Conservation (phyloP, 2,113 vertebrate genomes). For the Spilogale gracilis region DNA sequence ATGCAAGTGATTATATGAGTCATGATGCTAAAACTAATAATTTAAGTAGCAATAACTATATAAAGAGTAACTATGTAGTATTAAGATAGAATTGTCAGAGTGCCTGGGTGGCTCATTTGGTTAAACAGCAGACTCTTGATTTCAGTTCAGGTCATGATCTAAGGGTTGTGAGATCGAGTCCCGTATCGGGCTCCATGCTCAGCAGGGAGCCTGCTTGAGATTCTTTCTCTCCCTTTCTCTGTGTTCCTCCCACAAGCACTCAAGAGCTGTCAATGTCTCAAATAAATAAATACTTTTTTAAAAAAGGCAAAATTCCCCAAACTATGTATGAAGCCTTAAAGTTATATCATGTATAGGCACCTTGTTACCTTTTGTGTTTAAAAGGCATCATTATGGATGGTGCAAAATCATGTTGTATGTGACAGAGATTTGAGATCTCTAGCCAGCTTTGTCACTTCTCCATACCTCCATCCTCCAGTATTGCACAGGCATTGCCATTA, state of each 20-base stretch:
- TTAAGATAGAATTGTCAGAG: conserved; percentile 26
- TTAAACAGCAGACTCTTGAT: not conserved
- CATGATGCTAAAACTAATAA: conserved; percentile 43
- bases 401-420: not conserved
- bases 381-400: not conserved
- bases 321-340: not conserved
- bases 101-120: not conserved
- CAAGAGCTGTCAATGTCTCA: not conserved
- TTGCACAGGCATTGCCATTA: too few species aligned
- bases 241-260: not conserved
- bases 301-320: not conserved
- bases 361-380: not conserved
- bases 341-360: not conserved
- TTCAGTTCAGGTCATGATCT: not conserved
- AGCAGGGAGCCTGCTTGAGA: not conserved
- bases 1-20: conserved; percentile 53
- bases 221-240: not conserved
- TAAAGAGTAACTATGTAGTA: not conserved
- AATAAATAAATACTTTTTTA: not conserved
- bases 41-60: conserved; percentile 39
- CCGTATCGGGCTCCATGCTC: not conserved
- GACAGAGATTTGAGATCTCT: not conserved
- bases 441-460: not conserved
- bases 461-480: not conserved
- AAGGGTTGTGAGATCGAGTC: not conserved